A percentile compares a stretch with the other conserved stretches of the same genome.
Evolutionary conservation across 2,888 invertebrate species (phyloP).

Genomic region (Dyspetes luteomarginatus): DNA sequence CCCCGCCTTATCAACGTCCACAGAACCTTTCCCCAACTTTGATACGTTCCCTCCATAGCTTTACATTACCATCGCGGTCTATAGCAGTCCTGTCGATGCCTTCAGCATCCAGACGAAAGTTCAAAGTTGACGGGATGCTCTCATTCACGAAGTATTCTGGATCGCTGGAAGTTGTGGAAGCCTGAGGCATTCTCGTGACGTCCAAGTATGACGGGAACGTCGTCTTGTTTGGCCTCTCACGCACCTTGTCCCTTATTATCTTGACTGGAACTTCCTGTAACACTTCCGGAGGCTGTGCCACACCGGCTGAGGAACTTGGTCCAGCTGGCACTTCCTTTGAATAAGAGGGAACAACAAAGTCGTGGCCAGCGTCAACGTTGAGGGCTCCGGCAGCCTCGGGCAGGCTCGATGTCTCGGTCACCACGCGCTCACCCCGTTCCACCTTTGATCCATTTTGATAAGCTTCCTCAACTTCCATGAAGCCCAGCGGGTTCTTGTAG

Average conservation of each 20-base stretch:
- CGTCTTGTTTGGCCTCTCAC: slow-evolving; percentile 32
- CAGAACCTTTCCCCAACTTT: too few species aligned
- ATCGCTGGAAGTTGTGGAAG: slow-evolving; percentile 10
- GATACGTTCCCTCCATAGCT: neutral
- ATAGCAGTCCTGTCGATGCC: neutral
- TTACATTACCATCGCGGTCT: neutral
- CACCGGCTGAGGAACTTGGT: slow-evolving; percentile 36
- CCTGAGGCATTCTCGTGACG: slow-evolving; percentile 1
- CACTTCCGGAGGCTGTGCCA: slow-evolving; percentile 29
- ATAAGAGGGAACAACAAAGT: slow-evolving; percentile 27
- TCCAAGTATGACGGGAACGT: slow-evolving; percentile 5
- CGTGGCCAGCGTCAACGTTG: neutral
- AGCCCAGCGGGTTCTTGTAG: slow-evolving; percentile 11
- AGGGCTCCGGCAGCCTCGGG: slow-evolving; percentile 33
- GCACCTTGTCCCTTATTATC: slow-evolving; percentile 48
- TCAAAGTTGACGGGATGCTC: neutral
- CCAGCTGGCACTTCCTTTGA: slow-evolving; percentile 39
- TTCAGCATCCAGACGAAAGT: neutral
- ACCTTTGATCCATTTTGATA: slow-evolving; percentile 30
- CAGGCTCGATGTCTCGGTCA: slow-evolving; percentile 18
- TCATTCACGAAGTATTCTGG: slow-evolving; percentile 15
- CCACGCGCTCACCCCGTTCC: slow-evolving; percentile 19
- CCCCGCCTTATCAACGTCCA: too few species aligned
- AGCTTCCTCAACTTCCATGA: slow-evolving; percentile 37
- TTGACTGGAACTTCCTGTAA: slow-evolving; percentile 42